Evolutionary conservation across 2,888 invertebrate species (phyloP), one percentile per base, ranked within the genome.

Genomic region (Dryococelus australis): DNA sequence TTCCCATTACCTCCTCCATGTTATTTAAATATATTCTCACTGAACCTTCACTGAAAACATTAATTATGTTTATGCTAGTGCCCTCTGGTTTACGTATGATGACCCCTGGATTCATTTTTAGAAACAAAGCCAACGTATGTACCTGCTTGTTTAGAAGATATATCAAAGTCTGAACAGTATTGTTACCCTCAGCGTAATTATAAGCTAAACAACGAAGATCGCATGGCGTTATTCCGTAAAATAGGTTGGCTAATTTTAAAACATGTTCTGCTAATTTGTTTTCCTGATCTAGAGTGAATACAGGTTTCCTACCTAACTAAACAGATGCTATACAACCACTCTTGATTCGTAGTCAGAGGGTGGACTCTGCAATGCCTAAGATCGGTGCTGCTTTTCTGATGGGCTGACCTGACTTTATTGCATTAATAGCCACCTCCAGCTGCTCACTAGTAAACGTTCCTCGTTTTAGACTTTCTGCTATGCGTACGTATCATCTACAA

Each of bases 301-400:
- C 65, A 16, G n/a, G 65, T 24, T n/a, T 65, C 24, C 6, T 65
- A n/a, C 65, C 65, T 65, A 65, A 47, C 10, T 3, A 47, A 47
- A 47, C 84, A 24, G 5, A 43, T 84, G 28, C 43, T 43, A 28
- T 10, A 16, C 35, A 84, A 0, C 53, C 24, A n/a, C 79, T 81
- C 86, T 85, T 85, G 47, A 85, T 43, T 47, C 53, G 47, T 20
- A 53, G 53, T 28, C 85, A 9, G 6, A 85, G 8, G 24, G 85
- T 43, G 16, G 85, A 47, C 43, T 85, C 85, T 85, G 85, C 85
- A 47, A 85, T 85, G n/a, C 85, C 51, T 4, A 85, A 85, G 35
- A 4, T 85, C 47, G 51, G 28, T 20, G 47, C 85, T 28, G 85
- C 85, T 47, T 85, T 51, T 85, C 85, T 35, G 26, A 85, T 53